A percentile compares a stretch with the other conserved stretches of the same genome.
Evolutionary conservation across 2,113 vertebrate species (phyloP).

Genomic region (Plestiodon gilberti): DNA sequence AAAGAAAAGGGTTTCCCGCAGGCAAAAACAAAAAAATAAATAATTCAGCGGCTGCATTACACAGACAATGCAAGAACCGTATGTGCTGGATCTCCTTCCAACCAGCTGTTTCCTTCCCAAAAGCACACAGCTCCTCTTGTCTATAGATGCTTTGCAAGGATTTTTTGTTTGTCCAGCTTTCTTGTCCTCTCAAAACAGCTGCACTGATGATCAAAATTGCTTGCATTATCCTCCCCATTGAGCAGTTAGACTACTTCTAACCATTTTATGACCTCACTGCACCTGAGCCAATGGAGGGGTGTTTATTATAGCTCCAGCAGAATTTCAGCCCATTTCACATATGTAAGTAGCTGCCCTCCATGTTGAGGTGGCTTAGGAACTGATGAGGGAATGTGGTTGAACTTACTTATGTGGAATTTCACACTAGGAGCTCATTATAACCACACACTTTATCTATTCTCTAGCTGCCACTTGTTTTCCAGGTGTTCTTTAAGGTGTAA

Average conservation of each 20-base stretch:
- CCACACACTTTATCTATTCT: background rate
- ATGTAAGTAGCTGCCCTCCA: background rate
- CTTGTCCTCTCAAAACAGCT: background rate
- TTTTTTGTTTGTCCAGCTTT: background rate
- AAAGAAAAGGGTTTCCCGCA: too few relatives aligned
- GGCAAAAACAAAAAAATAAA: background rate
- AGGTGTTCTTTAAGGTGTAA: slow-evolving; percentile 29
- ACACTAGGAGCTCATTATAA: background rate
- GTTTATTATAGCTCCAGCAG: background rate
- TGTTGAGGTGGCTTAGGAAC: background rate
- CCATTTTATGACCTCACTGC: background rate
- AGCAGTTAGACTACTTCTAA: background rate
- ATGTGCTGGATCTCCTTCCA: background rate
- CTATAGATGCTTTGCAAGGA: background rate
- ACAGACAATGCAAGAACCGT: background rate
- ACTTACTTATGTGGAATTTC: slow-evolving; percentile 5
- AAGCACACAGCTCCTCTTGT: background rate
- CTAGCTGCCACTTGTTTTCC: slow-evolving; percentile 12
- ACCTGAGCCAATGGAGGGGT: background rate
- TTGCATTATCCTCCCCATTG: background rate
- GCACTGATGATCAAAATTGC: background rate
- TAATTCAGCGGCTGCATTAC: background rate
- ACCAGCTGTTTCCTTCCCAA: background rate
- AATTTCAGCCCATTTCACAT: background rate
- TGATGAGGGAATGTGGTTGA: background rate